These are phyloP conservation scores for Anoplolepis gracilipes DNA, from an alignment of 1,140 invertebrate species.

Conservation along the genomic window DNA sequence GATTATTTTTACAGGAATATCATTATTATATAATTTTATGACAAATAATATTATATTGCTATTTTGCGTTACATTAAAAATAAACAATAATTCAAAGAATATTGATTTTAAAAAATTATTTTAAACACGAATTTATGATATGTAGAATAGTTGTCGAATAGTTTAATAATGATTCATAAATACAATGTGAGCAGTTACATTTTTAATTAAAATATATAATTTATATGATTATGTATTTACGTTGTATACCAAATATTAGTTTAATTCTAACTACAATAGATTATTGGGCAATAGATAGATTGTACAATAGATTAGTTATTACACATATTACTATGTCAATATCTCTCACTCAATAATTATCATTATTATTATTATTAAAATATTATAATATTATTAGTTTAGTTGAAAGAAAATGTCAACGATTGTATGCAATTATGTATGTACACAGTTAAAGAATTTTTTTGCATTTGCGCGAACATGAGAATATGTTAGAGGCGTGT, in stretches of 20 bases:
- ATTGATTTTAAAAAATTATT: neutral
- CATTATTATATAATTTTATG: neutral
- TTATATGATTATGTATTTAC: neutral
- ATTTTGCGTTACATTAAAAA: too few relatives aligned
- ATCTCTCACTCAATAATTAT: neutral
- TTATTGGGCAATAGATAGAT: neutral
- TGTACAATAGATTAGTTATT: neutral
- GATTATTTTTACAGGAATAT: slow-evolving; percentile 2
- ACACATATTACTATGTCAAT: neutral
- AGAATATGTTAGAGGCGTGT: neutral
- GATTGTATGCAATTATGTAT: too few relatives aligned
- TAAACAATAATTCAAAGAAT: neutral
- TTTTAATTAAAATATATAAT: neutral
- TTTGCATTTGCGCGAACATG: neutral
- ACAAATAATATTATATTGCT: neutral
- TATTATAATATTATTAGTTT: too few relatives aligned
- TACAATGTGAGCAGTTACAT: neutral
- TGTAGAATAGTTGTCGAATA: neutral
- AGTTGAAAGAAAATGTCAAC: too few relatives aligned
- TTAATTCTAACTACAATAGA: neutral
- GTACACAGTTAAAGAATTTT: too few relatives aligned
- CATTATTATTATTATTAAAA: too few relatives aligned
- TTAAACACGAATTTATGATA: neutral
- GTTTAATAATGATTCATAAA: neutral
- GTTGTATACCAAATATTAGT: neutral